phyloP scores from a whole-genome alignment of 2,888 invertebrate genomes.

The Catocala fraxini region DNA sequence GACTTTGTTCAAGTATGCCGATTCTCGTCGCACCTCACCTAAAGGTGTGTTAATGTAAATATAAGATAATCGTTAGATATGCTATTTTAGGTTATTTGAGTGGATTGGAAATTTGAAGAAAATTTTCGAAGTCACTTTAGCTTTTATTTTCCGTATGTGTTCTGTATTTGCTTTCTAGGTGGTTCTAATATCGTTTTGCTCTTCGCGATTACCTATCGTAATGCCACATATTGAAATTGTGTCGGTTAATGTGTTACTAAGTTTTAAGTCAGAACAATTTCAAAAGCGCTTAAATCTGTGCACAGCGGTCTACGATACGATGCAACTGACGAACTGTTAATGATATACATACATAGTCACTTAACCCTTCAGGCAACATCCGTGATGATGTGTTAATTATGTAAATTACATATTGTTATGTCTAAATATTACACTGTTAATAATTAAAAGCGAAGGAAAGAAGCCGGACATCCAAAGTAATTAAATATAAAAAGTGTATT shows the following conservation, averaged over 20 bases:
- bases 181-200: too few species aligned
- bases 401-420: constrained; percentile 4
- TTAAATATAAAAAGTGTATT: constrained; percentile 12
- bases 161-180: too few species aligned
- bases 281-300: too few species aligned
- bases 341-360: too few species aligned
- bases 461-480: constrained; percentile 4
- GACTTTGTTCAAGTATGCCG: constrained; percentile 52
- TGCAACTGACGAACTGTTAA: too few species aligned
- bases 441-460: constrained; percentile 7
- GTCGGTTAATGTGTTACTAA: too few species aligned
- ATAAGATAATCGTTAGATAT: constrained; percentile 26
- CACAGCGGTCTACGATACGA: too few species aligned
- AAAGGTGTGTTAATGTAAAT: constrained; percentile 39
- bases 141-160: too few species aligned
- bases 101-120: constrained; percentile 14
- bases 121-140: constrained; percentile 1
- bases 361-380: too few species aligned
- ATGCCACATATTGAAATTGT: too few species aligned
- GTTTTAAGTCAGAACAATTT: too few species aligned
- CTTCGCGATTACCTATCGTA: too few species aligned
- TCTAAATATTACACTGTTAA: constrained; percentile 6
- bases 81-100: not conserved
- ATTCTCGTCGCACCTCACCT: constrained; percentile 29
- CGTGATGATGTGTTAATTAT: not conserved